Evolutionary conservation across 1,140 invertebrate genomes (phyloP), one percentile per base, ranked within the genome.

Genomic region (Helicoverpa zea): DNA sequence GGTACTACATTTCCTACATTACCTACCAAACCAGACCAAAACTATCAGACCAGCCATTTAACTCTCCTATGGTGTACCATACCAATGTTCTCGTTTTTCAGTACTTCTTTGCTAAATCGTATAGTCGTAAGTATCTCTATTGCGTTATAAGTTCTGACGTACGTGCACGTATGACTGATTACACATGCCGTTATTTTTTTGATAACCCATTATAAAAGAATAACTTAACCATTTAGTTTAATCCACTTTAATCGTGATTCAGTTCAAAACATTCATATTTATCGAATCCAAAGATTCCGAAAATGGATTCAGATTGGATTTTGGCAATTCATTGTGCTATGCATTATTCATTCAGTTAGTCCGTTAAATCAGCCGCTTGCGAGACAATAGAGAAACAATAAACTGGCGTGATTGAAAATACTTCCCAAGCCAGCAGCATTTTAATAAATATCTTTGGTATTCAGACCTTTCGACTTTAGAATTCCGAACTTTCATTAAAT

Each of bases 341-440:
- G 81, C 72, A 83, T 83, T 79, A 83, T 83, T 83, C 81, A 83
- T 83, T 79, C 75, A 80, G 81, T 80, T 83, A 83, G 78, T 73
- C 82, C 56, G 81, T 78, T 83, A 77, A 78, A 59, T 83, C 64
- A 73, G 73, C 81, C 73, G 47, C 58, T 66, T 74, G 58, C 58
- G 73, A 76, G 73, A 61, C 66, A 72, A 80, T 72, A 73, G 66
- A 75, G 66, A 80, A 80, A 80, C 79, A 80, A 80, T 66, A 74
- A 70, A 68, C 70, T 73, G 70, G 30, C 70, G 70, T 58, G 70
- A 73, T 73, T 73, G 70, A 73, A 73, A 58, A 73, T 58, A 58
- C 70, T 63, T 63, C 47, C 56, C 58, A 9, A 63, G 56, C 56
- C 47, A 49, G 43, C 58, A 63, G 73, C 51, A 76, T 61, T 76